Evolutionary conservation across 2,797 vertebrate genomes (phyloP), one percentile per base, ranked within the genome.

Genomic region (Florisuga fusca): DNA sequence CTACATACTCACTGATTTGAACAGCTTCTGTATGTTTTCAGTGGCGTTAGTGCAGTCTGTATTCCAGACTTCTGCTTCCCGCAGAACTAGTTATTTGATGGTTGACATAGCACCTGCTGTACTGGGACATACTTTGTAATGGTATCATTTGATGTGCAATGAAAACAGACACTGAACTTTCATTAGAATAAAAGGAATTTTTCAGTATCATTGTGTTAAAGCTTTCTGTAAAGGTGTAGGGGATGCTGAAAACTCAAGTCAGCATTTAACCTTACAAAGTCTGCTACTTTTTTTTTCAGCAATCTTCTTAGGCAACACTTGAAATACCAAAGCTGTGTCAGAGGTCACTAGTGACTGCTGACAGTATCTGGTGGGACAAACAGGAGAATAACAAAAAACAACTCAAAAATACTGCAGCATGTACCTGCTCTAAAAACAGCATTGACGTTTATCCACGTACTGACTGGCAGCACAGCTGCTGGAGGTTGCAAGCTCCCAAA

Each of bases 241-340:
- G 79, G 84, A 87, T 92, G 84, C 69, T 81, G 59, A 91, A 89
- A 94, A 90, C 71, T 91, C 91, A 51, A 90, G 31, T 88, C 66
- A 85, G n/a, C 31, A 16, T 86, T 92, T 91, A 89, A 80, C 66
- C 48, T 62, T 36, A 13, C n/a, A 9, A 77, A 89, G 51, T 48
- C 76, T 80, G 48, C 36, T 41, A 34, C n/a, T 79, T 68, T 34
- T 71, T 71, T 85, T 83, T 85, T 85, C 34, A 53, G 23, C 43
- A 33, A 21, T 63, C 36, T 54, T 84, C 33, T 68, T 69, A 55
- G 25, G 46, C 20, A 74, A 34, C 31, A 9, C 4, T 67, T 66
- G 43, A 86, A 81, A 34, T 84, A 18, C 9, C 9, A 12, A 2
- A 17, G 13, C 43, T 72, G 5, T 66, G 46, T 55, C 26, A 63